Conservation (phyloP, 23 tunicate species). For the Botrylloides violaceus region DNA sequence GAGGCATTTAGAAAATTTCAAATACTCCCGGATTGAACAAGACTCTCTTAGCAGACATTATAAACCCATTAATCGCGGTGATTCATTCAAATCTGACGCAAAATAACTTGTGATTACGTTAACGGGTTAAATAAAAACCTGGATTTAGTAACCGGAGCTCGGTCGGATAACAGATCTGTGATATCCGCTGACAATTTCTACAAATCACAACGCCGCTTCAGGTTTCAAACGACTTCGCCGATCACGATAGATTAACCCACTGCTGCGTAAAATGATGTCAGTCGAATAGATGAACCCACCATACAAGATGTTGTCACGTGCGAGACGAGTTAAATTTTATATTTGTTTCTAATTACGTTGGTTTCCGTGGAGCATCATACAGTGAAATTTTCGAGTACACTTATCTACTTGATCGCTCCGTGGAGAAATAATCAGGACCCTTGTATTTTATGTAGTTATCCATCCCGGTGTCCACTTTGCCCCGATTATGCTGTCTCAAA, state of each 20-base stretch:
- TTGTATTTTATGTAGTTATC: no score
- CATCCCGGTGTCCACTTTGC: no score
- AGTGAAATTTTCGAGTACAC: no score
- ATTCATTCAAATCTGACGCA: background rate
- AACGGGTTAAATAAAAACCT: background rate
- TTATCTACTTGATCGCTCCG: no score
- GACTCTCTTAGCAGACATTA: background rate
- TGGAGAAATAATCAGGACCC: no score
- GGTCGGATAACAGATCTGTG: slow-evolving; percentile 1
- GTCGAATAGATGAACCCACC: no score
- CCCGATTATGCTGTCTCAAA: no score
- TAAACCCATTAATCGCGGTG: slow-evolving; percentile 14
- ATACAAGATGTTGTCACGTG: no score
- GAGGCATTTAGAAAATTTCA: background rate
- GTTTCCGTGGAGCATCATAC: background rate
- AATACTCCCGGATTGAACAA: background rate
- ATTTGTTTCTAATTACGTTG: background rate
- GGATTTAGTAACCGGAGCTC: background rate
- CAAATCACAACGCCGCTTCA: slow-evolving; percentile 12
- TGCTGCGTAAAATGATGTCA: no score
- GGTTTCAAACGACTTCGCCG: slow-evolving; percentile 20
- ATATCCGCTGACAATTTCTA: slow-evolving; percentile 2
- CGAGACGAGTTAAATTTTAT: no score
- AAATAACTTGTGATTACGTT: background rate
- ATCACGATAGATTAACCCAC: background rate